A percentile compares a stretch with the other conserved stretches of the same genome.
Conservation (phyloP, 2,888 invertebrate genomes). For the Limnephilus rhombicus region DNA sequence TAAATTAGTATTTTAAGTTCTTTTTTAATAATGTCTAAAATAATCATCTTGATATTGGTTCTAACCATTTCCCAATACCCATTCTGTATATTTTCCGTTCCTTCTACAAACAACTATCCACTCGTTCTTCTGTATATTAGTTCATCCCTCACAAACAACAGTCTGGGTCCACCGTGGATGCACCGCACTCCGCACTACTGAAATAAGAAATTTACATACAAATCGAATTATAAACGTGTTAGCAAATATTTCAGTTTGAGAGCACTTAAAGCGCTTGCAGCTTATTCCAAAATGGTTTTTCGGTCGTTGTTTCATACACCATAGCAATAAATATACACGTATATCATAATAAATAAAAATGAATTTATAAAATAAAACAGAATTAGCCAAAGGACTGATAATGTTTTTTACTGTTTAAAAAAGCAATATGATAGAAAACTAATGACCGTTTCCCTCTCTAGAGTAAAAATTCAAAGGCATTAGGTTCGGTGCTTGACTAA, state of each 20-base stretch:
- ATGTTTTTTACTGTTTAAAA: too few relatives aligned
- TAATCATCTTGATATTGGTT: neutral
- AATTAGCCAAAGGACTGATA: too few relatives aligned
- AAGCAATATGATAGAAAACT: too few relatives aligned
- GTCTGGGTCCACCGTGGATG: neutral
- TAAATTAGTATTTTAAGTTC: too few relatives aligned
- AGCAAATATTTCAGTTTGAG: constrained; percentile 64
- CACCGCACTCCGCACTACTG: constrained; percentile 13
- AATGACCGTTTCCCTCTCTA: too few relatives aligned
- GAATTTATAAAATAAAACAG: too few relatives aligned
- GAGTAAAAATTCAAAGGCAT: too few relatives aligned
- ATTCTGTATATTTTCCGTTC: neutral
- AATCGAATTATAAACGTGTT: constrained; percentile 66
- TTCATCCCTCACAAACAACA: neutral
- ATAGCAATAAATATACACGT: neutral
- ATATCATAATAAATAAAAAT: neutral
- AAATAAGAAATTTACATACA: constrained; percentile 65
- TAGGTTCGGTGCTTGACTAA: too few relatives aligned
- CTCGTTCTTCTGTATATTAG: neutral
- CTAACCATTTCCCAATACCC: neutral
- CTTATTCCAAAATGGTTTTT: constrained; percentile 20
- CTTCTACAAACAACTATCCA: neutral
- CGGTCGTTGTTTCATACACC: neutral
- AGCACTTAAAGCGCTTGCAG: constrained; percentile 57
- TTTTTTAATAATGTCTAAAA: too few relatives aligned